These are phyloP conservation scores for Hyphantria cunea DNA, from an alignment of 1,140 invertebrate species.

Conservation along the genomic window DNA sequence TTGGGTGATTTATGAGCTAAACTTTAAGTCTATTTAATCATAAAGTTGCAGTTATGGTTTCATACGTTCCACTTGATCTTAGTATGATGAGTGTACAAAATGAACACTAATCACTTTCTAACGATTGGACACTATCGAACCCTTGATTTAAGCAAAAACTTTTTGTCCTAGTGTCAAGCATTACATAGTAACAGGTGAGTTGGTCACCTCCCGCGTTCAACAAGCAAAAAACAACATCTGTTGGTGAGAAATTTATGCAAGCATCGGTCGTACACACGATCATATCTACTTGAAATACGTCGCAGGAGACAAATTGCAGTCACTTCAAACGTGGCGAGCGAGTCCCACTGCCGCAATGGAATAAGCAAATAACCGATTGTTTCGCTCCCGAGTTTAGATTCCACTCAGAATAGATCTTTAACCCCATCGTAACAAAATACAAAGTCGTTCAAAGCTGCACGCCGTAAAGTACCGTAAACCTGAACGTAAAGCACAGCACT, in stretches of 20 bases:
- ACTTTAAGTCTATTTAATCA: background rate
- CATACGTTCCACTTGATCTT: conserved; percentile 7
- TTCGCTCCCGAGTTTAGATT: conserved; percentile 37
- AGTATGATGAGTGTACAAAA: conserved; percentile 21
- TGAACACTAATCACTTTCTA: conserved; percentile 54
- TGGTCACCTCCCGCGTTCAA: conserved; percentile 55
- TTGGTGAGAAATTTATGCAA: conserved; percentile 68
- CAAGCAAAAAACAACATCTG: conserved; percentile 69
- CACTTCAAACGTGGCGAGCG: conserved; percentile 68
- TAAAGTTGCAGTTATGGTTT: background rate
- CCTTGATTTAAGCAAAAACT: conserved; percentile 73
- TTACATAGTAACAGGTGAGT: conserved; percentile 68
- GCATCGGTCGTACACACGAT: conserved; percentile 64
- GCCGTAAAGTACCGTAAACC: conserved; percentile 66
- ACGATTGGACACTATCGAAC: conserved; percentile 62
- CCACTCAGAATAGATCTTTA: conserved; percentile 49
- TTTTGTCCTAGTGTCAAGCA: conserved; percentile 56
- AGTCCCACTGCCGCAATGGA: conserved; percentile 51
- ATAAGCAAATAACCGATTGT: conserved; percentile 65
- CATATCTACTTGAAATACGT: conserved; percentile 76
- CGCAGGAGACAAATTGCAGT: conserved; percentile 73
- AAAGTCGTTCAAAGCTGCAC: conserved; percentile 55
- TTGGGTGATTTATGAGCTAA: conserved; percentile 1
- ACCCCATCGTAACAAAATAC: conserved; percentile 53
- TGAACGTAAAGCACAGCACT: conserved; percentile 67